phyloP scores from a whole-genome alignment of 2,113 vertebrate species.

The Phrynosoma platyrhinos region DNA sequence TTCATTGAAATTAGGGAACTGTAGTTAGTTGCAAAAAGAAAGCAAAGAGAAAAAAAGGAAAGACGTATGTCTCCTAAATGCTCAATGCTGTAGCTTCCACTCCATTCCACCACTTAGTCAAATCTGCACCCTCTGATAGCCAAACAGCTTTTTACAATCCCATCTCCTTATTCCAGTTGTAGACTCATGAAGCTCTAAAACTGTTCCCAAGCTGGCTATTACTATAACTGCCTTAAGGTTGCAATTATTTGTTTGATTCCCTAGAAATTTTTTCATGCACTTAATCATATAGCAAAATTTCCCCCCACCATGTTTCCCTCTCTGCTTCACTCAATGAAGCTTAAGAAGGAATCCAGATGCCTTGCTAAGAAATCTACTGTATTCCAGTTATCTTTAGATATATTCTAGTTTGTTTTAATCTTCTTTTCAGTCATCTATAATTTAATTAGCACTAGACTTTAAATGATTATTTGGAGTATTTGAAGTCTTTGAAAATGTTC shows the following conservation, averaged over 20 bases:
- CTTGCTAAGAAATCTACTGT: not conserved
- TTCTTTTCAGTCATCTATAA: not conserved
- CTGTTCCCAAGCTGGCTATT: not conserved
- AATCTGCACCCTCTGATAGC: not conserved
- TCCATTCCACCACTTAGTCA: not conserved
- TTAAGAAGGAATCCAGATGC: not conserved
- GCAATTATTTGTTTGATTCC: not conserved
- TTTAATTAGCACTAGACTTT: constrained; percentile 1
- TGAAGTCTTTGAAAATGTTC: not conserved
- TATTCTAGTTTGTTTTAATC: not conserved
- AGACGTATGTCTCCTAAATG: too few relatives aligned
- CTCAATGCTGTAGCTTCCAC: not conserved
- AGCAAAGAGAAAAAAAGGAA: too few relatives aligned
- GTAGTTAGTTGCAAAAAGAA: too few relatives aligned
- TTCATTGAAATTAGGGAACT: not conserved
- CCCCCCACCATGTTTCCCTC: not conserved
- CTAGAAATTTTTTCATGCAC: not conserved
- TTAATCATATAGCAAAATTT: not conserved
- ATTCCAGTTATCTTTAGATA: not conserved
- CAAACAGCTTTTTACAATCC: not conserved
- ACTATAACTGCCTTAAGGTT: not conserved
- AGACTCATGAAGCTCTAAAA: not conserved
- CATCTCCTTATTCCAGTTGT: too few relatives aligned
- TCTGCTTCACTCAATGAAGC: not conserved
- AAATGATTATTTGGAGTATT: not conserved